A percentile compares a stretch with the other conserved stretches of the same genome.
These are phyloP conservation scores for Mimumesa dahlbomi DNA, from an alignment of 2,888 invertebrate genomes.

Conservation along the genomic window DNA sequence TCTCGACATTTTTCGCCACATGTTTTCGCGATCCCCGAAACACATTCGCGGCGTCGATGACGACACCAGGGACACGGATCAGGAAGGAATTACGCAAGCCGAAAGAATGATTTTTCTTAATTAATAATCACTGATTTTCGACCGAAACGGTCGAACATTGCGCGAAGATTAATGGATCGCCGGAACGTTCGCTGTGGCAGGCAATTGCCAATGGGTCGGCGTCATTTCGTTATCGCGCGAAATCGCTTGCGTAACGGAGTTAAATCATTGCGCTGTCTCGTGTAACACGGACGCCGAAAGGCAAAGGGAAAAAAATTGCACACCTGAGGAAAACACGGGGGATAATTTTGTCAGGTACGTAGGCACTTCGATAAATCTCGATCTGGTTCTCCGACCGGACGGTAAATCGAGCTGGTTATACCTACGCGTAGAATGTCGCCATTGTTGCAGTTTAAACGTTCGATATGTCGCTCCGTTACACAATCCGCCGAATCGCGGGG, in stretches of 20 bases:
- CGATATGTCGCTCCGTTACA: too few species aligned
- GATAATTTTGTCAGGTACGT: slow-evolving; percentile 29
- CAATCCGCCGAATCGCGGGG: too few species aligned
- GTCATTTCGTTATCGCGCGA: slow-evolving; percentile 32
- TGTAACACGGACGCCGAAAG: slow-evolving; percentile 7
- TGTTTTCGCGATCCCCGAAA: not conserved
- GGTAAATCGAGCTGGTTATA: slow-evolving; percentile 35
- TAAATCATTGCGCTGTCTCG: slow-evolving; percentile 41
- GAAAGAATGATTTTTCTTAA: too few species aligned
- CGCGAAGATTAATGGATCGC: slow-evolving; percentile 35
- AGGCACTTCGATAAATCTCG: slow-evolving; percentile 49
- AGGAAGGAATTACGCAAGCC: too few species aligned
- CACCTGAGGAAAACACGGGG: slow-evolving; percentile 19
- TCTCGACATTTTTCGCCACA: too few species aligned
- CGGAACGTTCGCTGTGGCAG: slow-evolving; percentile 29
- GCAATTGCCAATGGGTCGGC: slow-evolving; percentile 25
- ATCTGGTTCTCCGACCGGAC: slow-evolving; percentile 32
- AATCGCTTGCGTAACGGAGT: slow-evolving; percentile 40
- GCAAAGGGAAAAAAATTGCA: not conserved
- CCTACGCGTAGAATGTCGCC: slow-evolving; percentile 24
- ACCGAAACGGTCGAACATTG: too few species aligned
- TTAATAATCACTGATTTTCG: too few species aligned
- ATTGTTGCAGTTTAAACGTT: not conserved
- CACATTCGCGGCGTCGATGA: not conserved
- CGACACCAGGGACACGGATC: too few species aligned